These are phyloP conservation scores for Apoderus coryli DNA, from an alignment of 2,888 invertebrate genomes.

Conservation along the genomic window DNA sequence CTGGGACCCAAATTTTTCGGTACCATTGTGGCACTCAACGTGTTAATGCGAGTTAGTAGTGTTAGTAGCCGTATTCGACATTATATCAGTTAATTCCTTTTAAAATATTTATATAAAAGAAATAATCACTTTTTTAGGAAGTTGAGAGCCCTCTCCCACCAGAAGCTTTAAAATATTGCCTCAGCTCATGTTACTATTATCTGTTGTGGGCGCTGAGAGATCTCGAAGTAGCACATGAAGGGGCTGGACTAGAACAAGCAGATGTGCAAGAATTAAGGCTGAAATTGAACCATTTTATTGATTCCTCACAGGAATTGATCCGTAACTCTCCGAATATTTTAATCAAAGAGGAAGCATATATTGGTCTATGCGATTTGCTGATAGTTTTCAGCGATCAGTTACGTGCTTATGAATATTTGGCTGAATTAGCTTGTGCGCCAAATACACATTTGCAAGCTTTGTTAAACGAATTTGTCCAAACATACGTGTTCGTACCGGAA, in stretches of 20 bases:
- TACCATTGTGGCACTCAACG: too few relatives aligned
- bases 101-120: too few relatives aligned
- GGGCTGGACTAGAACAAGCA: conserved; percentile 39
- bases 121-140: conserved; percentile 21
- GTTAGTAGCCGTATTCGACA: too few relatives aligned
- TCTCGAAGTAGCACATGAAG: conserved; percentile 57
- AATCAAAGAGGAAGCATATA: conserved; percentile 77
- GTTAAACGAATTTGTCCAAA: conserved; percentile 82
- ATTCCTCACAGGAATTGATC: conserved; percentile 55
- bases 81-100: too few relatives aligned
- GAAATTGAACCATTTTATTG: conserved; percentile 61
- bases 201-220: conserved; percentile 81
- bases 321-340: conserved; percentile 48
- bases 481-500: conserved; percentile 84
- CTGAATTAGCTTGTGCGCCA: conserved; percentile 61
- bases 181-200: conserved; percentile 74
- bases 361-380: conserved; percentile 88
- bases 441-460: conserved; percentile 64
- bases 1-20: too few relatives aligned
- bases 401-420: conserved; percentile 29
- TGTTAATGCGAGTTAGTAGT: too few relatives aligned
- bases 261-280: conserved; percentile 49
- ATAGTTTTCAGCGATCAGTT: conserved; percentile 53
- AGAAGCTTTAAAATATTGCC: conserved; percentile 58
- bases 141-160: conserved; percentile 36